phyloP scores from a whole-genome alignment of 1,140 invertebrate species.

The Saccostrea glomerata region DNA sequence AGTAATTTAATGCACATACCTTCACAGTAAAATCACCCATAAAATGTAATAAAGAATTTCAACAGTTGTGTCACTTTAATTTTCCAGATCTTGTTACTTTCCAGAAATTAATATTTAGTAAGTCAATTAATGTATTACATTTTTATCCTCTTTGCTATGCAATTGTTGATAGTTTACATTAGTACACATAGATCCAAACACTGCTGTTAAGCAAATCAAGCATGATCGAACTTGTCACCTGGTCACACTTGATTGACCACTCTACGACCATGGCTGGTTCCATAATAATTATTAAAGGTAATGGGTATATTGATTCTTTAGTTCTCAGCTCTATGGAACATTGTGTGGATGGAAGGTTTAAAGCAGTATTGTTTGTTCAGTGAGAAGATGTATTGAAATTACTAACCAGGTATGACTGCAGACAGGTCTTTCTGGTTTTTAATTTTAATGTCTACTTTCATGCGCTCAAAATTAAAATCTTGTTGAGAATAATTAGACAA shows the following conservation, averaged over 20 bases:
- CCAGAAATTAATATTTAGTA: background rate
- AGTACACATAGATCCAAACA: conserved; percentile 15
- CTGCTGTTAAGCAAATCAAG: conserved; percentile 35
- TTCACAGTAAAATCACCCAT: background rate
- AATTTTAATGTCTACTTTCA: background rate
- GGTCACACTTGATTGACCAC: conserved; percentile 16
- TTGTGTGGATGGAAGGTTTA: conserved; percentile 11
- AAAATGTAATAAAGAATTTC: background rate
- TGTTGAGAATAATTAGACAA: background rate
- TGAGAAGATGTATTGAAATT: background rate
- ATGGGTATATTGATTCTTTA: background rate
- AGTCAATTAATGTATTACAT: background rate
- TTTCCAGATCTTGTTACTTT: background rate
- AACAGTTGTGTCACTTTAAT: conserved; percentile 1
- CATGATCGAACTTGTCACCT: conserved; percentile 20
- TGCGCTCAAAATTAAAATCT: background rate
- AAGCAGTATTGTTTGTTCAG: background rate
- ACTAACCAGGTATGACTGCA: background rate
- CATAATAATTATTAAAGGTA: conserved; percentile 15
- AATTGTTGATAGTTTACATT: conserved; percentile 4
- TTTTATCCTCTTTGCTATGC: background rate
- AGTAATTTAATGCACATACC: background rate
- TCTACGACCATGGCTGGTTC: background rate
- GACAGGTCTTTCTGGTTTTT: background rate
- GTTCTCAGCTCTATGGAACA: background rate